phyloP scores from a whole-genome alignment of 2,888 invertebrate species.

The Mythimna lalbum region DNA sequence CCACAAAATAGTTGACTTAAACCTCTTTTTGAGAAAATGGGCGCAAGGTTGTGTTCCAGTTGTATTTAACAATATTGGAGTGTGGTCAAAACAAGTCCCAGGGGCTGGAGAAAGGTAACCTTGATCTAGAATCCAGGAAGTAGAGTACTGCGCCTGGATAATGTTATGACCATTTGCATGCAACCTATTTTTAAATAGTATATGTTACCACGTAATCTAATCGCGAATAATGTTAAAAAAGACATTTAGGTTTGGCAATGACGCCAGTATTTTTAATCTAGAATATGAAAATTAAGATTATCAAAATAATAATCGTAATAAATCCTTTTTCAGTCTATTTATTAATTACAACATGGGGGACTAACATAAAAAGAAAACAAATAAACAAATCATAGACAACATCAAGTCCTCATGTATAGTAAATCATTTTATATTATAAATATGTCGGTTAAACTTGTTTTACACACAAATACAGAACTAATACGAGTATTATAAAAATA shows the following conservation, averaged over 20 bases:
- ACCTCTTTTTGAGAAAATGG: constrained; percentile 68
- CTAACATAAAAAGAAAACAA: too few relatives aligned
- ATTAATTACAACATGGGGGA: too few relatives aligned
- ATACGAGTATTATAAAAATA: too few relatives aligned
- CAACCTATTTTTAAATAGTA: constrained; percentile 10
- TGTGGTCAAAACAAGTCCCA: constrained; percentile 57
- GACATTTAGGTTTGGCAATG: background rate
- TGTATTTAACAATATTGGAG: constrained; percentile 63
- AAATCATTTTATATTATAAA: too few relatives aligned
- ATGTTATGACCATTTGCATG: constrained; percentile 18
- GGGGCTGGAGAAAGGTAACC: constrained; percentile 40
- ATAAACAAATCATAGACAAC: too few relatives aligned
- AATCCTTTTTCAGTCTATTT: too few relatives aligned
- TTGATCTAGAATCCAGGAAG: constrained; percentile 50
- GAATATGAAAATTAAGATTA: too few relatives aligned
- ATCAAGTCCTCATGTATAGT: too few relatives aligned
- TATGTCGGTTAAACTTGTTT: too few relatives aligned
- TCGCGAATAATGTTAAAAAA: background rate
- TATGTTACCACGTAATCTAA: background rate
- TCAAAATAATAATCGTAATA: too few relatives aligned
- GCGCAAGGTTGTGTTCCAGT: constrained; percentile 72
- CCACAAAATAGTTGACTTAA: constrained; percentile 61
- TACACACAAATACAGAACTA: too few relatives aligned
- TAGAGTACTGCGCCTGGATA: constrained; percentile 16
- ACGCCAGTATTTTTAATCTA: too few relatives aligned